Evolutionary conservation across 2,113 vertebrate genomes (phyloP).

Genomic region (Nicator chloris): DNA sequence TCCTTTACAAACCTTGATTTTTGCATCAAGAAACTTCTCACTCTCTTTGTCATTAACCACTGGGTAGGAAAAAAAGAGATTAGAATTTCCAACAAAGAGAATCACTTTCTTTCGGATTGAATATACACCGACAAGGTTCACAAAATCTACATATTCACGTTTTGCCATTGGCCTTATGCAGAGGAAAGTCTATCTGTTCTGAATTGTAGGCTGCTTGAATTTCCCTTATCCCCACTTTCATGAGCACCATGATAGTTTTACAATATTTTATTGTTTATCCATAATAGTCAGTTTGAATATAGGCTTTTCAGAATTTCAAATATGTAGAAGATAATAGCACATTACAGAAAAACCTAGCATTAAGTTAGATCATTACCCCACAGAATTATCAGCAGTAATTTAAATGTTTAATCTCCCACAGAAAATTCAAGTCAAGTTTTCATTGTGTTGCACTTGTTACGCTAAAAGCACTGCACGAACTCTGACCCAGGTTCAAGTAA

Average conservation of each 20-base stretch:
- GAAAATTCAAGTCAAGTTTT: background rate
- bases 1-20: background rate
- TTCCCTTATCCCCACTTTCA: background rate
- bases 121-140: background rate
- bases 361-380: background rate
- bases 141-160: background rate
- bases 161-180: background rate
- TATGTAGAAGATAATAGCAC: background rate
- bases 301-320: background rate
- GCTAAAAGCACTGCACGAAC: no score
- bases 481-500: no score
- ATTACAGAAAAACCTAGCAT: background rate
- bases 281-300: background rate
- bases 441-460: no score
- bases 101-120: background rate
- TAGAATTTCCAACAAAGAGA: background rate
- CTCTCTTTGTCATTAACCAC: background rate
- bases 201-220: background rate
- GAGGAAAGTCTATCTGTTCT: background rate
- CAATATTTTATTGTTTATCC: background rate
- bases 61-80: background rate
- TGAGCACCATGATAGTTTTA: background rate
- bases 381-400: background rate
- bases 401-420: background rate
- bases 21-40: background rate